These are phyloP conservation scores for Eucidaris tribuloides DNA, from an alignment of 35 echinoderm and acorn worm species.

Conservation along the genomic window DNA sequence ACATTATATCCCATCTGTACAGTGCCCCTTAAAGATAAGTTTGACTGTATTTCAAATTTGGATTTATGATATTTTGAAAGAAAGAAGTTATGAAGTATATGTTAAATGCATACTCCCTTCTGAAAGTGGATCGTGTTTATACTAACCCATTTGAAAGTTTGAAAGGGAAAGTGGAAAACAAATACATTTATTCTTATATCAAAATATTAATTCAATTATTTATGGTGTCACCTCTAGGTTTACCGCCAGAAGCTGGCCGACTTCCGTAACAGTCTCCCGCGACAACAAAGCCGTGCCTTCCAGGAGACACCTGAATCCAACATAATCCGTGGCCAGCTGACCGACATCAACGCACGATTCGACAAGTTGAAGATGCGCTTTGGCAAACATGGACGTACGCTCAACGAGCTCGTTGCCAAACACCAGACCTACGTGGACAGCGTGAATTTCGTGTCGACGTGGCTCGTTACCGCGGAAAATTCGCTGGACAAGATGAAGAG, in stretches of 20 bases:
- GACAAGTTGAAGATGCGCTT: conserved; percentile 84
- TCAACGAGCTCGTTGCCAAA: conserved; percentile 64
- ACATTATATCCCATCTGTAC: no score
- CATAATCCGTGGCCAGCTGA: conserved; percentile 50
- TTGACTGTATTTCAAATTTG: no score
- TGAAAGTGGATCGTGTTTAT: no score
- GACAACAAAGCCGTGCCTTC: conserved; percentile 57
- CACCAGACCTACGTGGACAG: conserved; percentile 69
- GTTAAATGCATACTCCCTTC: no score
- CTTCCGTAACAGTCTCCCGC: conserved; percentile 81
- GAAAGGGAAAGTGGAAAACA: no score
- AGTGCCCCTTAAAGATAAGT: no score
- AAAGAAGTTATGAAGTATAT: no score
- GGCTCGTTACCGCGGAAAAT: conserved; percentile 67
- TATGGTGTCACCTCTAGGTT: no score
- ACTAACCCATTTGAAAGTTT: no score
- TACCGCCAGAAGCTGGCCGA: conserved; percentile 70
- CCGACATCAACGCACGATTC: conserved; percentile 50
- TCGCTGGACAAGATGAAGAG: conserved; percentile 57
- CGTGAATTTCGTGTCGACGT: conserved; percentile 23
- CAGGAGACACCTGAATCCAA: conserved; percentile 73
- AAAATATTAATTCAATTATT: no score
- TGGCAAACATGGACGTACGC: conserved; percentile 42
- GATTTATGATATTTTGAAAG: no score
- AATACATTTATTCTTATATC: no score